phyloP scores from a whole-genome alignment of 2,113 vertebrate genomes.

The Damaliscus lunatus region DNA sequence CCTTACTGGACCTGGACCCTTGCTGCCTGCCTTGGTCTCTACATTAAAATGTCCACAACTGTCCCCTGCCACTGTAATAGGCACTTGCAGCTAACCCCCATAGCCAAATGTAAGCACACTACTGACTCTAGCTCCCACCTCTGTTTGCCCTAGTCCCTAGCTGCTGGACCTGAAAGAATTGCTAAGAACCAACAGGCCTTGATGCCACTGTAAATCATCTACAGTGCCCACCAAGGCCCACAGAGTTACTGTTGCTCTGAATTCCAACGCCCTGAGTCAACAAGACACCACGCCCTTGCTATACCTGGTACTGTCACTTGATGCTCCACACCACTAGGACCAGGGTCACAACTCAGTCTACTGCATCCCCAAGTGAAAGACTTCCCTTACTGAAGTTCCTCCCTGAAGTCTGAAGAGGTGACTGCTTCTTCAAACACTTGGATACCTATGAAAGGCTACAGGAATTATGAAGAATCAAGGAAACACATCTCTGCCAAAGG shows the following conservation, averaged over 20 bases:
- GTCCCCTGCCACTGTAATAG: background rate
- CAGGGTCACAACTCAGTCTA: background rate
- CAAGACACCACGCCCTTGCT: background rate
- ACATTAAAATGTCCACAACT: background rate
- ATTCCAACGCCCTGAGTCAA: background rate
- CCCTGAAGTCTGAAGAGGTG: background rate
- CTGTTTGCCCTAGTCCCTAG: background rate
- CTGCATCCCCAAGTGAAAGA: background rate
- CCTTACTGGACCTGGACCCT: background rate
- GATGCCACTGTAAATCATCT: background rate
- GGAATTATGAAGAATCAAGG: background rate
- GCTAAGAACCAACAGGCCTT: background rate
- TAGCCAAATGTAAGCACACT: background rate
- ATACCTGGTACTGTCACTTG: background rate
- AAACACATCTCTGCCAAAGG: background rate
- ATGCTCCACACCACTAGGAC: background rate
- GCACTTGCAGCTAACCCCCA: background rate
- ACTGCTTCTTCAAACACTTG: background rate
- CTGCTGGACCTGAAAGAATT: background rate
- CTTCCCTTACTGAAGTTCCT: background rate
- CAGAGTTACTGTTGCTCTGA: background rate
- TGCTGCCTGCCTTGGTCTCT: background rate
- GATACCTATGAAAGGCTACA: background rate
- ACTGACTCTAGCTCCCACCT: background rate
- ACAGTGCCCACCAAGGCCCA: background rate